Conservation (phyloP, 2,113 vertebrate genomes). For the Tauraco erythrolophus region DNA sequence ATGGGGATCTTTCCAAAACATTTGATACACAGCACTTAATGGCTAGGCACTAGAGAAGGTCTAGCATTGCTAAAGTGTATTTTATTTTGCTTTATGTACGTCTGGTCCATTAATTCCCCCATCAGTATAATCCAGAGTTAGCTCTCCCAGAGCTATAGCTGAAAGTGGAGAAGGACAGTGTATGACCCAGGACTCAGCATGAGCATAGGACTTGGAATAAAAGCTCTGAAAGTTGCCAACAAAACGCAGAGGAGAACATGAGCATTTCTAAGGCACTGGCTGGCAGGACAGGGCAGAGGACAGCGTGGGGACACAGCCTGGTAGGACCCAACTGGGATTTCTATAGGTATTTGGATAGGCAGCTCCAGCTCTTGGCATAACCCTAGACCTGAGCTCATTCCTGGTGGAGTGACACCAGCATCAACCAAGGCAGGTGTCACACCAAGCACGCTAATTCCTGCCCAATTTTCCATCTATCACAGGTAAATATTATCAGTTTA, state of each 20-base stretch:
- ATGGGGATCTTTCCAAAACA: not conserved
- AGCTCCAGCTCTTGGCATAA: not conserved
- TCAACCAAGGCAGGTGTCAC: not conserved
- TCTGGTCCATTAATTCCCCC: not conserved
- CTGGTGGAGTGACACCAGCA: rapidly evolving
- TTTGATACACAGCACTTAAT: not conserved
- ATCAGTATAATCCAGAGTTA: not conserved
- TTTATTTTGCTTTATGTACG: not conserved
- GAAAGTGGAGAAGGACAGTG: not conserved
- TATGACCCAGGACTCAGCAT: not conserved
- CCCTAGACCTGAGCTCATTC: not conserved
- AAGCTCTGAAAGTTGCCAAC: not conserved
- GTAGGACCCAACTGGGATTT: not conserved
- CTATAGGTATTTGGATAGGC: not conserved
- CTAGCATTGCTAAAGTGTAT: not conserved
- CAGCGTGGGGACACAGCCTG: not conserved
- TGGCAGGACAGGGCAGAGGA: not conserved
- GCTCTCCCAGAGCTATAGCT: not conserved
- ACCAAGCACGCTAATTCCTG: not conserved
- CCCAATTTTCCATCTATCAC: not conserved
- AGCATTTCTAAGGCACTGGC: not conserved
- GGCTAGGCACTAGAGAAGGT: not conserved
- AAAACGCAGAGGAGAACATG: not conserved
- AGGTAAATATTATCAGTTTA: not conserved
- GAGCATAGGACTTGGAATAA: not conserved